Evolutionary conservation across 2,888 invertebrate species (phyloP), one percentile per base, ranked within the genome.

Genomic region (Drosophila gaucha): DNA sequence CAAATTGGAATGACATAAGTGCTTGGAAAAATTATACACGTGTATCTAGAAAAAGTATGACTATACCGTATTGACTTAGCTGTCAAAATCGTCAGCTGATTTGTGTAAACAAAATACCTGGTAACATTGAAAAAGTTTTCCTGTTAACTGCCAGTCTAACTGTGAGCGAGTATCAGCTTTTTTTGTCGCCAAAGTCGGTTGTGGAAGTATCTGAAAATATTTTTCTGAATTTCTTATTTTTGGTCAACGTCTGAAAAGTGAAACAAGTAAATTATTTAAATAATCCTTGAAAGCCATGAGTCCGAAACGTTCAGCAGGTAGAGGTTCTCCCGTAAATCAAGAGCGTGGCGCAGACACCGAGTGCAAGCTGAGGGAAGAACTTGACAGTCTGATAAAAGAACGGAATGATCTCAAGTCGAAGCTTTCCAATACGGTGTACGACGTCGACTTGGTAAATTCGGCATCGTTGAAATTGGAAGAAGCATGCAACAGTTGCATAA

Each of bases 291-390:
- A 0, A 44, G 6, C 2, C 4, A 46, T 46, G 44, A 5, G 2
- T 2, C 9, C 44, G 8, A 20, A 30, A 1, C 18, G 30, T 9
- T 1, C 5, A 4, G 0, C 4, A 0, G 44, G 5, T 0, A n/a
- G n/a, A n/a, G 44, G 44, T 30, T 30, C 44, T 1, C 9, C 44
- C 6, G 30, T 20, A 12, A 46, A 46, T 2, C 8, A 20, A 0
- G 2, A 3, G 1, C 30, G 44, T 6, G 12, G 0, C 0, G 1
- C 5, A 6, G 28, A 28, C 0, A 0, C 12, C 0, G 6, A 3
- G 0, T 3, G 0, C 12, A 18, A 18, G 2, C 12, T 6, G 3
- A 12, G 3, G 0, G 3, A 8, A 12, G 18, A 44, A 10, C 16
- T 28, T 3, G 12, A 28, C 1, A 2, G 6, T 28, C 6, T 44